Conservation (phyloP, 2,797 vertebrate species). For the Staurois parvus region DNA sequence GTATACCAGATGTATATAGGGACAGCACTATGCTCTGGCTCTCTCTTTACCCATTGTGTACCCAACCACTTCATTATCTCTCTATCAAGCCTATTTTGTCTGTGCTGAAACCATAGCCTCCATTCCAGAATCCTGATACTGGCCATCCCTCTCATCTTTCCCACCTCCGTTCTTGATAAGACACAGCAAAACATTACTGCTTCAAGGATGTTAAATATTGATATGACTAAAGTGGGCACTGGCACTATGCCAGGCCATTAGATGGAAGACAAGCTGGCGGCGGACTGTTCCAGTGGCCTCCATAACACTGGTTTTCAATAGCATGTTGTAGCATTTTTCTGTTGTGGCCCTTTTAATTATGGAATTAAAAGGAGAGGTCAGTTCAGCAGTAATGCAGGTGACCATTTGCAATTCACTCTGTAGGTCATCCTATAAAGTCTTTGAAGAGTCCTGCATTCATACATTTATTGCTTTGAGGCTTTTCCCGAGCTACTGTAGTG, state of each 20-base stretch:
- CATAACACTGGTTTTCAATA: neutral
- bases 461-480: neutral
- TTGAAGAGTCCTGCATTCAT: neutral
- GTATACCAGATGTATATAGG: neutral
- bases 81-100: slow-evolving; percentile 49
- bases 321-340: neutral
- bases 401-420: neutral
- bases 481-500: neutral
- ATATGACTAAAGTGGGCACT: slow-evolving; percentile 53
- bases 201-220: slow-evolving; percentile 53
- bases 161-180: slow-evolving; percentile 44
- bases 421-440: neutral
- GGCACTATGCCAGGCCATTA: slow-evolving; percentile 42
- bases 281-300: neutral
- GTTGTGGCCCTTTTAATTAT: neutral
- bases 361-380: neutral
- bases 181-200: slow-evolving; percentile 56
- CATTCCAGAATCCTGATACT: slow-evolving; percentile 47
- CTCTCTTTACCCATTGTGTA: neutral
- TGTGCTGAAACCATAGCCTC: slow-evolving; percentile 41
- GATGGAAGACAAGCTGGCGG: slow-evolving; percentile 20
- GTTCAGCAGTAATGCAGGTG: neutral
- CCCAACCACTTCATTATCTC: slow-evolving; percentile 26
- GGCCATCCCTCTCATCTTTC: slow-evolving; percentile 15
- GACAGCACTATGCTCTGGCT: neutral